Percentiles rank a stretch among this genome's conserved stretches.
These are phyloP conservation scores for Dicyrtoma fusca DNA, from an alignment of 2,888 invertebrate genomes.

Conservation along the genomic window DNA sequence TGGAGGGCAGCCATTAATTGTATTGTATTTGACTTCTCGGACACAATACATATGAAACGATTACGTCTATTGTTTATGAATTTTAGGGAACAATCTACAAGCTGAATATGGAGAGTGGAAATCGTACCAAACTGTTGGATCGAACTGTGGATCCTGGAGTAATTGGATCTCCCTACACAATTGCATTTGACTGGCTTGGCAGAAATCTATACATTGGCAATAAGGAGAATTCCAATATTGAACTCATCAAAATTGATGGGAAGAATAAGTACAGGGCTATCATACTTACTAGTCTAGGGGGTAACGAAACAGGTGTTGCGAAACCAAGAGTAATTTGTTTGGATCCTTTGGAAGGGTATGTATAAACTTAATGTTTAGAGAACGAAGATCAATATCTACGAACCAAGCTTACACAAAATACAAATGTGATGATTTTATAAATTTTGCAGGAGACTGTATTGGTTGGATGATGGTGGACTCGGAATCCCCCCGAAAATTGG, in stretches of 20 bases:
- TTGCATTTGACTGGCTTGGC: slow-evolving; percentile 97
- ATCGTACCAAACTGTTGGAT: slow-evolving; percentile 80
- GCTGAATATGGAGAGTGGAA: slow-evolving; percentile 83
- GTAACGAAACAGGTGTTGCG: slow-evolving; percentile 80
- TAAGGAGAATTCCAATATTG: slow-evolving; percentile 84
- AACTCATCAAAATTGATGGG: slow-evolving; percentile 83
- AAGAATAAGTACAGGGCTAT: slow-evolving; percentile 81
- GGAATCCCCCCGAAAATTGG: slow-evolving; percentile 88
- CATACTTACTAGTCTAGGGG: slow-evolving; percentile 83
- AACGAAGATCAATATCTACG: neutral
- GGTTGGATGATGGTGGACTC: slow-evolving; percentile 93
- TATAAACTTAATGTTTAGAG: slow-evolving; percentile 47
- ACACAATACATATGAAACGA: neutral
- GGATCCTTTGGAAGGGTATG: slow-evolving; percentile 87
- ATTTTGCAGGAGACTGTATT: slow-evolving; percentile 65
- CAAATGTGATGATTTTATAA: neutral
- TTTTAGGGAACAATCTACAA: slow-evolving; percentile 78
- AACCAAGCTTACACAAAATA: neutral
- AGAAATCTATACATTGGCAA: slow-evolving; percentile 93
- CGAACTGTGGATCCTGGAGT: slow-evolving; percentile 72
- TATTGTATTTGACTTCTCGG: neutral
- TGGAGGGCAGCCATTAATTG: no score
- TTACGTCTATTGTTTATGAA: neutral
- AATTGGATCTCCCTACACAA: slow-evolving; percentile 84
- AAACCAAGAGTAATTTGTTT: slow-evolving; percentile 84